Evolutionary conservation across 2,113 vertebrate genomes (phyloP), one percentile per base, ranked within the genome.

Genomic region (Pluvianellus socialis): DNA sequence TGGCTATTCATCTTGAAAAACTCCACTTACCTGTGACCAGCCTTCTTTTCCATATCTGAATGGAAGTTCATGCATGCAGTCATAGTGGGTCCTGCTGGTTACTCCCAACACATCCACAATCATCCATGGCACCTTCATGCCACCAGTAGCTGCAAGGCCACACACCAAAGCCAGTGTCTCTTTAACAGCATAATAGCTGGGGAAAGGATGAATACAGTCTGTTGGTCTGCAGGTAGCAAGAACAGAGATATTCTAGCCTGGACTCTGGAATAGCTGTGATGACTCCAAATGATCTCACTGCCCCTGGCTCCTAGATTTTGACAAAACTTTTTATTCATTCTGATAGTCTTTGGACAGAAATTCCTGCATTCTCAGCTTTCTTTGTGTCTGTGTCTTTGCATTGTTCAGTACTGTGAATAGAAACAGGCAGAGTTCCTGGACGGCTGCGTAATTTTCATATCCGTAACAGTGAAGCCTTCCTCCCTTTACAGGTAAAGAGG

Each of bases 321-420:
- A 28, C 32, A 63, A 59, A 32, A 11, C 5, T 42, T 62, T 71
- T 44, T 49, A 33, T 35, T 77, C 15, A 11, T 72, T 85, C 14
- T 91, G n/a, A 30, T 81, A 26, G 13, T 50, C 33, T 66, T 50
- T 68, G 22, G 15, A 32, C 12, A 68, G 30, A 58, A 67, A 44
- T 47, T 58, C 53, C 33, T 56, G 5, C 20, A 6, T 87, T 87
- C 38, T 87, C 16, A 14, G 8, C 38, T 88, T 72, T 12, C 23
- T 59, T 55, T 58, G 7, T 26, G 30, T 42, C 47, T 4, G 1
- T 5, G 3, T 38, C n/a, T 68, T 28, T 1, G 0, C 2, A 1
- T 14, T 83, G 52, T 56, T 71, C 47, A 52, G 26, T 58, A 18
- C 5, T 63, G 30, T 53, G 59, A 76, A 27, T 2, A 79, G 50